These are phyloP conservation scores for Heliconius hermathena DNA, from an alignment of 1,140 invertebrate genomes.

Conservation along the genomic window DNA sequence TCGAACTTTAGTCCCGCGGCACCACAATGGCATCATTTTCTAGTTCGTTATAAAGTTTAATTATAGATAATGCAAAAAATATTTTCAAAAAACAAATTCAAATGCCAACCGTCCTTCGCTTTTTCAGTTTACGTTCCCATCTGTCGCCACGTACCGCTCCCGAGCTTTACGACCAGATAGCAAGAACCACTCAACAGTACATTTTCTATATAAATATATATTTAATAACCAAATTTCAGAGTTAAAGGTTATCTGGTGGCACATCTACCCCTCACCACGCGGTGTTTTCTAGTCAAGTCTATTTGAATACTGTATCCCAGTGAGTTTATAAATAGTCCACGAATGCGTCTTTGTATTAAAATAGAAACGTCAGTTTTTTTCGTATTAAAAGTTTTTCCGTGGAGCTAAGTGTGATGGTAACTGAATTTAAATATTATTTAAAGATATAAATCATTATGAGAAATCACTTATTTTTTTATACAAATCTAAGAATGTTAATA, in stretches of 20 bases:
- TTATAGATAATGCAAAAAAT: no score
- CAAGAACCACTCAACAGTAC: slow-evolving; percentile 45
- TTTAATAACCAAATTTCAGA: slow-evolving; percentile 30
- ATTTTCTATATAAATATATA: slow-evolving; percentile 27
- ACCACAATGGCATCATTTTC: no score
- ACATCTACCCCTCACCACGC: slow-evolving; percentile 45
- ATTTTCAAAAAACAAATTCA: no score
- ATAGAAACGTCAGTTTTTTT: slow-evolving; percentile 3
- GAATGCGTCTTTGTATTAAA: slow-evolving; percentile 11
- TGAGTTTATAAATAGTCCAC: slow-evolving; percentile 58
- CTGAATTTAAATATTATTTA: not conserved
- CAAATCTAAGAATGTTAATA: no score
- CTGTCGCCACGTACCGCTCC: slow-evolving; percentile 71
- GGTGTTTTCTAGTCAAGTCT: slow-evolving; percentile 64
- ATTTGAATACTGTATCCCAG: slow-evolving; percentile 68
- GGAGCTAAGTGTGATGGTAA: not conserved
- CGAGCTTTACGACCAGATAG: slow-evolving; percentile 49
- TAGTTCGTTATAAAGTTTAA: no score
- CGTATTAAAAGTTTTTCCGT: not conserved
- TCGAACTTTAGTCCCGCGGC: no score
- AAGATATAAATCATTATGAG: not conserved
- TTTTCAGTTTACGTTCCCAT: slow-evolving; percentile 75
- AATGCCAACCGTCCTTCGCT: slow-evolving; percentile 54
- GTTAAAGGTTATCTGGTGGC: slow-evolving; percentile 52
- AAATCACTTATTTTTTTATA: no score